Evolutionary conservation across 2,888 invertebrate species (phyloP).

Genomic region (Nemoura dubitans): DNA sequence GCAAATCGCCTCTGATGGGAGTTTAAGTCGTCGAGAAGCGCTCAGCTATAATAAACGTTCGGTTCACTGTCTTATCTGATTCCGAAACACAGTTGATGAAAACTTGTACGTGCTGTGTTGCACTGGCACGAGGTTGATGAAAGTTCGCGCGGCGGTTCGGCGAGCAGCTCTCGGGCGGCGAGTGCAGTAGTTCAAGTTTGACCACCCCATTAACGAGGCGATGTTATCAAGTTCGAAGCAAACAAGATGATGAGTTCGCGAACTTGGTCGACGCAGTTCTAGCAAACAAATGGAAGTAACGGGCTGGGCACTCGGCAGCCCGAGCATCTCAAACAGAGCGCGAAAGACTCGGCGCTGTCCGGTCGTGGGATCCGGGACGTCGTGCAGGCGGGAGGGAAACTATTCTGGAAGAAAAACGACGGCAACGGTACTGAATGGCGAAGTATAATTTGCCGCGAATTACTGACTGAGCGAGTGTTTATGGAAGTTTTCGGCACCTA

Average conservation of each 20-base stretch:
- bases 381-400: no score
- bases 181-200: background rate
- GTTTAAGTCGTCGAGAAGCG: background rate
- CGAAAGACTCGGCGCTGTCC: background rate
- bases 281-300: background rate
- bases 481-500: background rate
- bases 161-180: no score
- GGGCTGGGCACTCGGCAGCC: no score
- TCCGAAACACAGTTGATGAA: background rate
- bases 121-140: background rate
- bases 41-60: background rate
- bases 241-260: background rate
- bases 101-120: background rate
- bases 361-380: background rate
- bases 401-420: background rate
- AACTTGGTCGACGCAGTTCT: background rate
- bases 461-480: background rate
- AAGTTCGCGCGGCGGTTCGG: background rate
- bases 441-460: background rate
- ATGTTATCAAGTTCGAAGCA: background rate
- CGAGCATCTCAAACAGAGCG: no score
- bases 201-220: background rate
- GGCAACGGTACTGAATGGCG: background rate
- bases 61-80: background rate
- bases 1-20: background rate